Percentiles rank a stretch among this genome's conserved stretches.
phyloP scores from a whole-genome alignment of 2,113 vertebrate genomes.

The Pelmatolapia mariae region DNA sequence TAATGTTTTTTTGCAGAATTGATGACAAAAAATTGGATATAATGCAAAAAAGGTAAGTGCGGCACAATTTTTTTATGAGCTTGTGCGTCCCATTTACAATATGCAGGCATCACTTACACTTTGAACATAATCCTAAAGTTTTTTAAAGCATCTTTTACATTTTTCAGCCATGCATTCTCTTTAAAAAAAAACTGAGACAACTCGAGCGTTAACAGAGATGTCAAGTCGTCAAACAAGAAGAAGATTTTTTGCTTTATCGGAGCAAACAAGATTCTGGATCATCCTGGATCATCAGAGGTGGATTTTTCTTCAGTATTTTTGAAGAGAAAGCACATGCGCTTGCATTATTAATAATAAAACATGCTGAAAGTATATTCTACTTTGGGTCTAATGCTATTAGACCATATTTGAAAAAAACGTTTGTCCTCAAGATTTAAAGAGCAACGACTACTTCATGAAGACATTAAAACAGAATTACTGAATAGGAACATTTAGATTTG shows the following conservation, averaged over 20 bases:
- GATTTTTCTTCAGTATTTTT: neutral
- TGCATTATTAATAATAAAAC: neutral
- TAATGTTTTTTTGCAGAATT: neutral
- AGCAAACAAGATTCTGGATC: neutral
- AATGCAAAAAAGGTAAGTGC: neutral
- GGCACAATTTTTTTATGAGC: neutral
- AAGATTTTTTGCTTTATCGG: neutral
- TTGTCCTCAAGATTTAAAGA: neutral
- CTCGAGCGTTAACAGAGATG: neutral
- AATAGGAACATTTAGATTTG: neutral
- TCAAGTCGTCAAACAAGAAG: neutral
- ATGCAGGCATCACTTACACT: neutral
- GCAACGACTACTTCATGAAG: neutral
- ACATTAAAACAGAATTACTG: neutral
- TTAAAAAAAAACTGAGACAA: neutral
- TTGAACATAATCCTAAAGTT: neutral
- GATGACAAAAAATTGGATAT: neutral
- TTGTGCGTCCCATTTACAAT: neutral
- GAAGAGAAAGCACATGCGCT: neutral
- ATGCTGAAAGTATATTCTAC: neutral
- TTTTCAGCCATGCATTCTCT: neutral
- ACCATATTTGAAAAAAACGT: neutral
- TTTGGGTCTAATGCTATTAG: neutral
- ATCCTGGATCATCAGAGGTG: neutral
- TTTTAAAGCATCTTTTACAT: neutral